Evolutionary conservation across 2,113 vertebrate species (phyloP), one percentile per base, ranked within the genome.

Genomic region (Oncorhynchus gorbuscha): DNA sequence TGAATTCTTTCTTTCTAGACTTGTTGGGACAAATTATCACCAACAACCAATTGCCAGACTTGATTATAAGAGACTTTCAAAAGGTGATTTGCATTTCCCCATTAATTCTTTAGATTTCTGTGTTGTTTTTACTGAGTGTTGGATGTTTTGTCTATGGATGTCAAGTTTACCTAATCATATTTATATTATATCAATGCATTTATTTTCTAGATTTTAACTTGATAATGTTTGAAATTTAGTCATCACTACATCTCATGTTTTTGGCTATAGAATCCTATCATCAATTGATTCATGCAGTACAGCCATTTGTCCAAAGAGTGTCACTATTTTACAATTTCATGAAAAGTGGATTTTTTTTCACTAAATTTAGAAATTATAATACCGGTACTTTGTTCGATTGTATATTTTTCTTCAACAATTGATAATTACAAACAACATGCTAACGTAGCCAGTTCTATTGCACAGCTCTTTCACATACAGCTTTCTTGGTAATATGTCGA

Each of bases 21-120:
- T 89, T 89, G 86, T 90, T 91, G 92, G 91, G 90, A 93, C 85
- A 92, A 89, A 73, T 75, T 92, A 88, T 92, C 93, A 65, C 91
- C 90, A 83, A 92, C 87, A 71, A 82, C 92, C 76, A 86, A 91
- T 90, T 88, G 86, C 77, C 94, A 93, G 81, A 94, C 94, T 92
- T 94, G 93, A 94, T 93, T 91, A 92, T 89, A 87, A 83, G 88
- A 89, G 90, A 86, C 86, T 86, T 92, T 88, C 78, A 72, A 73
- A 90, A 93, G 93, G 93, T 94, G 89, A 91, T 71, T 35, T 32
- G 14, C 12, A 35, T 58, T 45, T 61, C 67, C 4, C 22, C 20
- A 20, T 30, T 13, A 4, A 55, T 20, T 76, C 0, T 24, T 62
- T 28, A 26, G 22, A 24, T 9, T 49, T 49, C 20, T 65, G n/a